Conservation (phyloP, 2,113 vertebrate species). For the Amblyopsis rosae region DNA sequence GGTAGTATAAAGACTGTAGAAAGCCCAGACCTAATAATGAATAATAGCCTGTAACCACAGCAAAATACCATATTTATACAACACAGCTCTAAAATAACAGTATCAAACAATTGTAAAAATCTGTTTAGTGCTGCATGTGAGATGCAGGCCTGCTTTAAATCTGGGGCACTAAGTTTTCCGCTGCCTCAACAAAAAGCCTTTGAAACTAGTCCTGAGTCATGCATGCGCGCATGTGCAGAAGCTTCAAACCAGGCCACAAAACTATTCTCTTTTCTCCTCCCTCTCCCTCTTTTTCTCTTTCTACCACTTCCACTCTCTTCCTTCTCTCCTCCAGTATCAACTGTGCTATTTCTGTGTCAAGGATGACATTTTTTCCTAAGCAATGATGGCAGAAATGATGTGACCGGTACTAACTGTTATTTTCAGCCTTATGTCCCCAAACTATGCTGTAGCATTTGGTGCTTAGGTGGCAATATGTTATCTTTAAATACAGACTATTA, state of each 20-base stretch:
- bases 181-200: conserved; percentile 66
- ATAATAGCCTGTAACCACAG: neutral
- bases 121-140: conserved; percentile 13
- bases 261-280: conserved; percentile 39
- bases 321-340: conserved; percentile 13
- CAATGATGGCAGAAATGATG: too few relatives aligned
- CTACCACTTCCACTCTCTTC: neutral
- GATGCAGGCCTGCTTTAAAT: conserved; percentile 50
- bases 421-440: too few relatives aligned
- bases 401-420: too few relatives aligned
- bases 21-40: too few relatives aligned
- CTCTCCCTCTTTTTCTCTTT: conserved; percentile 15
- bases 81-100: neutral
- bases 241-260: conserved; percentile 70
- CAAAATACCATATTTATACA: neutral
- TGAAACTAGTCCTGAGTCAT: conserved; percentile 38
- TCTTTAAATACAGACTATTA: too few relatives aligned
- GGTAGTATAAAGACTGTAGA: too few relatives aligned
- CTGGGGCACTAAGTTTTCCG: conserved; percentile 67
- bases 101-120: neutral
- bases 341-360: conserved; percentile 56
- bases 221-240: conserved; percentile 30
- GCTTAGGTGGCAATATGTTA: too few relatives aligned
- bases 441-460: too few relatives aligned
- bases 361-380: conserved; percentile 27